Evolutionary conservation across 2,888 invertebrate genomes (phyloP), one percentile per base, ranked within the genome.

Genomic region (Xanthorhoe designata): DNA sequence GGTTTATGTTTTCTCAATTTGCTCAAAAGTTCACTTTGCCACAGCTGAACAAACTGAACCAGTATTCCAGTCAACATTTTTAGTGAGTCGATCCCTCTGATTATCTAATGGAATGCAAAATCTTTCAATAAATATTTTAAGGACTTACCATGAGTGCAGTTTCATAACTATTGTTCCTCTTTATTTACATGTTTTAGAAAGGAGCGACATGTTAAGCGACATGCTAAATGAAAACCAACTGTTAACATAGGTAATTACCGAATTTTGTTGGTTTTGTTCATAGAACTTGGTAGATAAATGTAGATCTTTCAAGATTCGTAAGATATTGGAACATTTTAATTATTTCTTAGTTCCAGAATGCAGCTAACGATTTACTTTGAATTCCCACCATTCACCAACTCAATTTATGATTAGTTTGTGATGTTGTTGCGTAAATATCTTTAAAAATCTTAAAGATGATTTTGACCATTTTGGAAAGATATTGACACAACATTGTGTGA

Each of bases 401-500:
- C 15, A 56, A 54, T 65, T 66, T 55, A 73, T 69, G 70, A 74
- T 59, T 29, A 58, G 60, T 69, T 53, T 52, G 64, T 70, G 61
- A 61, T 64, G 65, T 69, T 66, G 70, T 71, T 69, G 69, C 57
- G 63, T 65, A 65, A 71, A 75, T 75, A 69, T 60, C 47, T 53
- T 61, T 18, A 8, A 50, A 49, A 15, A 45, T 18, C 2, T 59
- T 13, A 7, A 29, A 32, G 32, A 32, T 32, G 2, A 24, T 32
- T 60, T n/a, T 18, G 5, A 19, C 35, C n/a, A n/a, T 9, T 47
- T 53, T 7, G 8, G 18, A 59, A 18, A 61, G 65, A 66, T 68
- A 72, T 72, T 66, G 64, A 61, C 65, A 68, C 68, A 72, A 73
- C 71, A 66, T 60, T 64, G 64, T 69, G 68, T 86, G 84, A 87